Evolutionary conservation across 2,888 invertebrate genomes (phyloP).

Genomic region (Mesorhabditis spiculigera): DNA sequence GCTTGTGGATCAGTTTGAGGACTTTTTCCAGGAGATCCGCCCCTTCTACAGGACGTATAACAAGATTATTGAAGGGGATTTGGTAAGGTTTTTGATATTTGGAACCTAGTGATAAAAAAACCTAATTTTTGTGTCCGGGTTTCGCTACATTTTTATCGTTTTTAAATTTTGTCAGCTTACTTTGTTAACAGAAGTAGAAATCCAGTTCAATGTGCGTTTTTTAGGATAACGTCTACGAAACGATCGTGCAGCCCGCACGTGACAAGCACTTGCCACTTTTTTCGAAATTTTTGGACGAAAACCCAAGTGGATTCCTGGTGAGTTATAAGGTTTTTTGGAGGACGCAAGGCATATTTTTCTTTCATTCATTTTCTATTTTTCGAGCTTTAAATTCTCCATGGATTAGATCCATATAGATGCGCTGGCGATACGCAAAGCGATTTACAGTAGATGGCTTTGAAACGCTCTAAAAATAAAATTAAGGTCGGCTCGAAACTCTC

Average conservation of each 20-base stretch:
- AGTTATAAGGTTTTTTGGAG: too few species aligned
- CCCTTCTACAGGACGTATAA: neutral
- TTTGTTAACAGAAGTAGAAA: too few species aligned
- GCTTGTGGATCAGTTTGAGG: neutral
- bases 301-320: conserved; percentile 2
- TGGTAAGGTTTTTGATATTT: neutral
- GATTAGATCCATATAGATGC: too few species aligned
- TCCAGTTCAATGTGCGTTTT: neutral
- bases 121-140: too few species aligned
- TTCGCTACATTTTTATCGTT: too few species aligned
- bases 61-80: conserved; percentile 1
- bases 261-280: neutral
- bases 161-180: too few species aligned
- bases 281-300: neutral
- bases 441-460: neutral
- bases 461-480: neutral
- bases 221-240: conserved; percentile 3
- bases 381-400: too few species aligned
- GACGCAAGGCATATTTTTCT: too few species aligned
- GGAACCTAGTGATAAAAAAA: too few species aligned
- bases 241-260: neutral
- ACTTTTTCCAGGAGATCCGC: neutral
- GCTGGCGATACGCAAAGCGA: too few species aligned
- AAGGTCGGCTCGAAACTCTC: neutral
- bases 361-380: too few species aligned